A percentile compares a stretch with the other conserved stretches of the same genome.
Evolutionary conservation across 2,888 invertebrate species (phyloP).

Genomic region (Malthinus flaveolus): DNA sequence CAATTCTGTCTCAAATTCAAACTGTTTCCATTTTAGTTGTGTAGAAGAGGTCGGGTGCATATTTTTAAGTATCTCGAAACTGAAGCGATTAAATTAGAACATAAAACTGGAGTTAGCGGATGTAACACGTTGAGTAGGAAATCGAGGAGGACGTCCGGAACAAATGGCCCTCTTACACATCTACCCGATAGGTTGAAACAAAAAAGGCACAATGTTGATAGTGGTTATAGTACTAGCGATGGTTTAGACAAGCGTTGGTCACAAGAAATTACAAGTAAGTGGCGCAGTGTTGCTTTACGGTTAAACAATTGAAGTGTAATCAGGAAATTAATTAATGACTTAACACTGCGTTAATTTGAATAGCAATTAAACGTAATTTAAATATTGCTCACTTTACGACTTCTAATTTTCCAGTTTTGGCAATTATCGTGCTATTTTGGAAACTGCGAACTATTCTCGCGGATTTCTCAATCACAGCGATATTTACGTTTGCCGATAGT

Average conservation of each 20-base stretch:
- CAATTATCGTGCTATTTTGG: too few relatives aligned
- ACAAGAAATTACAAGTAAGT: constrained; percentile 67
- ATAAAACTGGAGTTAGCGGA: constrained; percentile 54
- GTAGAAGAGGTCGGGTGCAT: constrained; percentile 90
- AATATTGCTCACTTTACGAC: too few relatives aligned
- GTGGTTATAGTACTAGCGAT: constrained; percentile 87
- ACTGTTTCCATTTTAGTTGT: constrained; percentile 63
- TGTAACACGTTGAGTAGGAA: constrained; percentile 58
- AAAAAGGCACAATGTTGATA: constrained; percentile 80
- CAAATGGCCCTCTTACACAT: constrained; percentile 48
- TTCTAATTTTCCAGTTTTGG: too few relatives aligned
- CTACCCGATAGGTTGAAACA: constrained; percentile 55
- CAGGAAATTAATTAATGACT: too few relatives aligned
- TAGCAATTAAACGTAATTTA: too few relatives aligned
- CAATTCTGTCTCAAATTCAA: neutral
- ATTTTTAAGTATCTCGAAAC: constrained; percentile 93
- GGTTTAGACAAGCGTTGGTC: constrained; percentile 82
- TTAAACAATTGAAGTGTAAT: neutral
- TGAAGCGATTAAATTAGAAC: constrained; percentile 76
- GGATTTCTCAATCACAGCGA: too few relatives aligned
- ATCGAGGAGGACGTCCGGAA: constrained; percentile 51
- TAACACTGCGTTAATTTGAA: too few relatives aligned
- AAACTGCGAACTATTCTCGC: too few relatives aligned
- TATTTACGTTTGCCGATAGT: too few relatives aligned
- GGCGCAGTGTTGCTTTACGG: neutral